phyloP scores from a whole-genome alignment of 37 sponge, comb jelly and placozoan genomes.

The Theonella swinhoei region DNA sequence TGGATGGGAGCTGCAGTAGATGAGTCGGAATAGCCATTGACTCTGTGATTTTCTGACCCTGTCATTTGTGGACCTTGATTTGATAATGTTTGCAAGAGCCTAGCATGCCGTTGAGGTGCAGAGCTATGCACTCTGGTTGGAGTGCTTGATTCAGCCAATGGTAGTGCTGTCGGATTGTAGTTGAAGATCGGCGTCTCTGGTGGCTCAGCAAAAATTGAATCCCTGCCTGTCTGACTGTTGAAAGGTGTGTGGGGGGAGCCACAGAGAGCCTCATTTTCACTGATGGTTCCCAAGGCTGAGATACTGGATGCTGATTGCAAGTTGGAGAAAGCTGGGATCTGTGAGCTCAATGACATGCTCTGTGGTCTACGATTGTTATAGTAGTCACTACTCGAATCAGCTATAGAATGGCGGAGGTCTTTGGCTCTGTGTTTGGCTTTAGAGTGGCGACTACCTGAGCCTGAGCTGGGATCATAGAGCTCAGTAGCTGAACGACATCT shows the following conservation, averaged over 20 bases:
- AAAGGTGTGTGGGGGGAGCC: not conserved
- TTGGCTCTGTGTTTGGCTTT: not conserved
- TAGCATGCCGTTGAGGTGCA: not conserved
- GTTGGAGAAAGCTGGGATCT: not conserved
- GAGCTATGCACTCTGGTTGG: not conserved
- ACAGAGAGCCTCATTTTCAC: conserved; percentile 7
- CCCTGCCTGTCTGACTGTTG: not conserved
- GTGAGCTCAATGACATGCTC: not conserved
- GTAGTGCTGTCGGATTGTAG: not conserved
- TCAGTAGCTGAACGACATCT: not conserved
- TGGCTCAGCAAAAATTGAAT: not conserved
- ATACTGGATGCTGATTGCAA: not conserved
- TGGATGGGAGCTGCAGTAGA: not conserved
- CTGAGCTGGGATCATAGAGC: not conserved
- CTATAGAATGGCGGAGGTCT: conserved; percentile 16
- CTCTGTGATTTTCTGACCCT: not conserved
- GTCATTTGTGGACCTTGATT: not conserved
- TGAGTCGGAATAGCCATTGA: not conserved
- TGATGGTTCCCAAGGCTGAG: conserved; percentile 11
- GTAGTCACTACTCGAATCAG: conserved; percentile 26
- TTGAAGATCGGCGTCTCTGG: not conserved
- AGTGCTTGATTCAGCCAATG: not conserved
- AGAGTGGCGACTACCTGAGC: not conserved
- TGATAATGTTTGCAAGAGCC: not conserved
- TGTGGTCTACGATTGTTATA: conserved; percentile 28